These are phyloP conservation scores for Drosophila bipectinata DNA, from an alignment of 1,140 invertebrate species.

Conservation along the genomic window DNA sequence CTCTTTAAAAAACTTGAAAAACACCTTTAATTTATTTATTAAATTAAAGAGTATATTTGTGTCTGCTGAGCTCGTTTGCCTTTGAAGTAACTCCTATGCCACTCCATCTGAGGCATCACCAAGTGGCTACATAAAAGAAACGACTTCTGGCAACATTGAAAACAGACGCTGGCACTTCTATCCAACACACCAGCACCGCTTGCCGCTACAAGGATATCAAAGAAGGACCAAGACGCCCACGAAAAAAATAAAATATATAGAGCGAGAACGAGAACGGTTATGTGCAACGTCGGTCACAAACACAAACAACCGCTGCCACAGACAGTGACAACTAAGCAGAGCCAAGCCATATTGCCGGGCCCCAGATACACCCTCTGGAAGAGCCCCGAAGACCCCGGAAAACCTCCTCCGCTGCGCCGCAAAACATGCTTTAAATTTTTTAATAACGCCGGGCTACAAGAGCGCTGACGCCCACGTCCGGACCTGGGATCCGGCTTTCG, in stretches of 20 bases:
- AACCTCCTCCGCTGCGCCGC: slow-evolving; percentile 47
- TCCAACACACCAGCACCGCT: slow-evolving; percentile 64
- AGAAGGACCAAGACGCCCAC: slow-evolving; percentile 44
- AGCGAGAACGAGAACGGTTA: slow-evolving; percentile 23
- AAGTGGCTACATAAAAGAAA: slow-evolving; percentile 79
- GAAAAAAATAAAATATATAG: slow-evolving; percentile 19
- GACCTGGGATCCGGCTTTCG: slow-evolving; percentile 67
- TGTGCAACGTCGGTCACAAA: slow-evolving; percentile 75
- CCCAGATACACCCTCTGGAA: slow-evolving; percentile 7
- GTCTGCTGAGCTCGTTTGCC: not conserved
- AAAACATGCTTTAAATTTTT: slow-evolving; percentile 84
- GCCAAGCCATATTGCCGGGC: slow-evolving; percentile 55
- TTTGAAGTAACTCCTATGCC: slow-evolving; percentile 7
- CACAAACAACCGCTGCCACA: slow-evolving; percentile 51
- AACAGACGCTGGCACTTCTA: slow-evolving; percentile 79
- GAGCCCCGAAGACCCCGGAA: not conserved
- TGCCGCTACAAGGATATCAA: slow-evolving; percentile 68
- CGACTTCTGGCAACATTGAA: slow-evolving; percentile 78
- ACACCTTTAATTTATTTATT: no score
- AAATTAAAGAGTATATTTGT: slow-evolving; percentile 25
- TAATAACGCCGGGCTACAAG: slow-evolving; percentile 80
- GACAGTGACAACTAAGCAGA: slow-evolving; percentile 73
- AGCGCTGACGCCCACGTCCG: slow-evolving; percentile 78
- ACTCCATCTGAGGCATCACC: slow-evolving; percentile 23
- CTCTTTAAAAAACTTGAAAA: no score